phyloP scores from a whole-genome alignment of 2,888 invertebrate species.

The Trachelus stipa region DNA sequence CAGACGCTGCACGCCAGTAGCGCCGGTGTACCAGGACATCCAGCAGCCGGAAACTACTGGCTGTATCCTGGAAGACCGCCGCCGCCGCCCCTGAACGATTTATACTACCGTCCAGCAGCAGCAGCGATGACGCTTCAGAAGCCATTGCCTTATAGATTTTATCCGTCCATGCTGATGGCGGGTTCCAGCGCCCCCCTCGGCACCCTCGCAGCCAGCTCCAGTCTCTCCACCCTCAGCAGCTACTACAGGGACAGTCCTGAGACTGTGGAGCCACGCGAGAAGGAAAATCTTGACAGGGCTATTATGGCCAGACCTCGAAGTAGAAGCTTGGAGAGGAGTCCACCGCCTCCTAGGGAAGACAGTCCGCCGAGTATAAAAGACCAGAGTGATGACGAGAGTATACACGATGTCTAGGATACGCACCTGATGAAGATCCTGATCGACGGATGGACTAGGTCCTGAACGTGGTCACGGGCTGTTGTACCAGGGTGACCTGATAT shows the following conservation, averaged over 20 bases:
- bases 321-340: slow-evolving; percentile 51
- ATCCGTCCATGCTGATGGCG: slow-evolving; percentile 73
- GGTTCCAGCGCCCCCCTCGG: slow-evolving; percentile 78
- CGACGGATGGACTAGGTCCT: background rate
- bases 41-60: slow-evolving; percentile 61
- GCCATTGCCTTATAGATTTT: slow-evolving; percentile 83
- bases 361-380: slow-evolving; percentile 59
- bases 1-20: slow-evolving; percentile 88
- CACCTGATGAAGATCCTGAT: background rate
- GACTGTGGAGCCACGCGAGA: slow-evolving; percentile 38
- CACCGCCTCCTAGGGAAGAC: slow-evolving; percentile 54
- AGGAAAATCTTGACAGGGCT: slow-evolving; percentile 39
- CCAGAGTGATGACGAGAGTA: slow-evolving; percentile 64
- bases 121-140: slow-evolving; percentile 83
- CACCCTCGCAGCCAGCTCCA: slow-evolving; percentile 76
- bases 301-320: slow-evolving; percentile 51
- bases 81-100: slow-evolving; percentile 74
- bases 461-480: background rate
- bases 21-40: slow-evolving; percentile 56
- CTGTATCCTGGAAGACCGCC: slow-evolving; percentile 70
- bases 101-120: slow-evolving; percentile 86
- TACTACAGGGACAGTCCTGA: slow-evolving; percentile 60
- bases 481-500: background rate
- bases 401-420: slow-evolving; percentile 60
- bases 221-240: slow-evolving; percentile 56